Evolutionary conservation across 2,113 vertebrate species (phyloP), one percentile per base, ranked within the genome.

Genomic region (Sinocyclocheilus grahami): DNA sequence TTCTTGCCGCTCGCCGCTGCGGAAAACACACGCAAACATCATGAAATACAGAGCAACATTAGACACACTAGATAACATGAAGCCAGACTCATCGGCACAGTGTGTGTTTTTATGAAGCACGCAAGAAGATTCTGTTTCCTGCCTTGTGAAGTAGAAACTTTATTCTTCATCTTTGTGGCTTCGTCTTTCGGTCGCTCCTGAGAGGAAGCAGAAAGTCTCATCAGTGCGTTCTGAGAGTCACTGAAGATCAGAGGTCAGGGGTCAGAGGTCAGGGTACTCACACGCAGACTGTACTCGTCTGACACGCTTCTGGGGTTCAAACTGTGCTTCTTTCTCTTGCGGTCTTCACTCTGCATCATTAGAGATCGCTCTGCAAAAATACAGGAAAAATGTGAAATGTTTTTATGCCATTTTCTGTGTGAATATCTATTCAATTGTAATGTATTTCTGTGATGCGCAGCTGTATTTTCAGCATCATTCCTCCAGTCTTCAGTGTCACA

Each of bases 131-230:
- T 71, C 7, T 10, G 4, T 22, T 42, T 3, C 12, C 42, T 30
- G 91, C 91, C 89, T 60, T 83, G 83, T 37, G 90, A 87, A 62
- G 87, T 75, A 7, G 86, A 86, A 16, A 90, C 81, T 89, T 91
- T 92, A 84, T 90, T 91, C 85, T 92, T 91, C 90, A 91, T 90
- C 79, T 91, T 91, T n/a, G 77, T 11, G 8, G 85, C 4, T 16
- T 92, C 90, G 48, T 92, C 90, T 76, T 88, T 90, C 5, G 88
- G 86, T 37, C 89, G 85, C 72, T 92, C 91, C 91, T 92, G 80
- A 14, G 83, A 80, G 78, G 24, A 27, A 81, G 37, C 58, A 48
- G 0, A 75, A 30, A 80, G 30, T 24, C 14, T 24, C 6, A 27
- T 30, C 12, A 20, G 24, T 33, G 14, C 62, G 51, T 33, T 33